These are phyloP conservation scores for Spilosoma lubricipeda DNA, from an alignment of 2,888 invertebrate species.

Conservation along the genomic window DNA sequence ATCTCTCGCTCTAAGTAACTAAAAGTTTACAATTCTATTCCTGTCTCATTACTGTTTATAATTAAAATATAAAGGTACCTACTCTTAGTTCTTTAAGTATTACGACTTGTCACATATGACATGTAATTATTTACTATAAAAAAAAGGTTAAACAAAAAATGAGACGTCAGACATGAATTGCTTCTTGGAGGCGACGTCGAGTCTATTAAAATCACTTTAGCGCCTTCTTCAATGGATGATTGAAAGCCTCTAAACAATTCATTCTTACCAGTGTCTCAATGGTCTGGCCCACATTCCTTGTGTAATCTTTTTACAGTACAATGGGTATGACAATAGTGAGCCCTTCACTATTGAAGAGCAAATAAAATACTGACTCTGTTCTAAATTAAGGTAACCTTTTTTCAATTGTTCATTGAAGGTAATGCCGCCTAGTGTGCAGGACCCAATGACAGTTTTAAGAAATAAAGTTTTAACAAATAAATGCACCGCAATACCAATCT, in stretches of 20 bases:
- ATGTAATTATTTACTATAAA: slow-evolving; percentile 23
- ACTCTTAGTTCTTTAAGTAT: neutral
- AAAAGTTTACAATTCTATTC: neutral
- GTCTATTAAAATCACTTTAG: slow-evolving; percentile 85
- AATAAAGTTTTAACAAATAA: slow-evolving; percentile 32
- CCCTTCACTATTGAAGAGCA: slow-evolving; percentile 72
- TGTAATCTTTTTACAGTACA: slow-evolving; percentile 81
- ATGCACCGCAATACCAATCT: slow-evolving; percentile 5
- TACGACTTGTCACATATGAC: neutral
- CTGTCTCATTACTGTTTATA: neutral
- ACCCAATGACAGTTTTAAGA: slow-evolving; percentile 34
- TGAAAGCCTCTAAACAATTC: slow-evolving; percentile 83
- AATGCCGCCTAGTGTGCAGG: slow-evolving; percentile 75
- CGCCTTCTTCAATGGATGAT: slow-evolving; percentile 83
- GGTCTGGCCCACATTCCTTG: slow-evolving; percentile 79
- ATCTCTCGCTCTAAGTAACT: neutral
- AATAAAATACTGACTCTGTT: slow-evolving; percentile 74
- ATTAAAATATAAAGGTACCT: neutral
- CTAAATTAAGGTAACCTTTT: slow-evolving; percentile 80
- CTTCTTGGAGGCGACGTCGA: slow-evolving; percentile 79
- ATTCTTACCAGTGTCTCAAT: slow-evolving; percentile 75
- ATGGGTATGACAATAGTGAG: slow-evolving; percentile 72
- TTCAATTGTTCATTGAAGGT: slow-evolving; percentile 75
- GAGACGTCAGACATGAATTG: slow-evolving; percentile 74
- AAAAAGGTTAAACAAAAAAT: slow-evolving; percentile 55